Percentiles rank a stretch among this genome's conserved stretches.
These are phyloP conservation scores for Hemitrygon akajei DNA, from an alignment of 2,797 vertebrate genomes.

Conservation along the genomic window DNA sequence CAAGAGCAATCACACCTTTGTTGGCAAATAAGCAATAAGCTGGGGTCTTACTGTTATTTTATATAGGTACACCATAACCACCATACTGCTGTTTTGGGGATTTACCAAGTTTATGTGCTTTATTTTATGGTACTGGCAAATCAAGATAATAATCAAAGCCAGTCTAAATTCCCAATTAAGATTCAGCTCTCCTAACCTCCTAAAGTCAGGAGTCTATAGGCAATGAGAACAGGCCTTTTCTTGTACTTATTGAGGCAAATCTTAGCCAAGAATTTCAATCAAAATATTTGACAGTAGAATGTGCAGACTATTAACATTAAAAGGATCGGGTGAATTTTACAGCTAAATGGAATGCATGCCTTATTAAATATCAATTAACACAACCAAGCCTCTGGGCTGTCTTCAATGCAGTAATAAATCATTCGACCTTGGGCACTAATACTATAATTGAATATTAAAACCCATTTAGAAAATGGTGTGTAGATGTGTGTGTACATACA, in stretches of 20 bases:
- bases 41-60: too few species aligned
- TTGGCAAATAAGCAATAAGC: too few species aligned
- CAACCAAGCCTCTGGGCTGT: conserved; percentile 20
- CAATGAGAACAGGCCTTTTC: neutral
- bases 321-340: conserved; percentile 24
- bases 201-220: neutral
- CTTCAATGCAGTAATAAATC: conserved; percentile 24
- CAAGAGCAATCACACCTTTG: too few species aligned
- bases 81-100: neutral
- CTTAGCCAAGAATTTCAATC: conserved; percentile 29
- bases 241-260: conserved; percentile 5
- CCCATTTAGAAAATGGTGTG: neutral
- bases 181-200: neutral
- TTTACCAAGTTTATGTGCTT: neutral
- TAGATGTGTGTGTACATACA: neutral
- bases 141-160: neutral
- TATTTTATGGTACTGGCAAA: neutral
- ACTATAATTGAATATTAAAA: conserved; percentile 36
- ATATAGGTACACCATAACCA: too few species aligned
- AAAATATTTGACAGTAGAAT: conserved; percentile 31
- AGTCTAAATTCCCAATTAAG: neutral
- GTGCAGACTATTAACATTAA: conserved; percentile 13
- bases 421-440: conserved; percentile 2
- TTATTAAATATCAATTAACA: conserved; percentile 38
- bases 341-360: conserved; percentile 29